Evolutionary conservation across 2,797 vertebrate genomes (phyloP).

Genomic region (Lepus oiostolus): DNA sequence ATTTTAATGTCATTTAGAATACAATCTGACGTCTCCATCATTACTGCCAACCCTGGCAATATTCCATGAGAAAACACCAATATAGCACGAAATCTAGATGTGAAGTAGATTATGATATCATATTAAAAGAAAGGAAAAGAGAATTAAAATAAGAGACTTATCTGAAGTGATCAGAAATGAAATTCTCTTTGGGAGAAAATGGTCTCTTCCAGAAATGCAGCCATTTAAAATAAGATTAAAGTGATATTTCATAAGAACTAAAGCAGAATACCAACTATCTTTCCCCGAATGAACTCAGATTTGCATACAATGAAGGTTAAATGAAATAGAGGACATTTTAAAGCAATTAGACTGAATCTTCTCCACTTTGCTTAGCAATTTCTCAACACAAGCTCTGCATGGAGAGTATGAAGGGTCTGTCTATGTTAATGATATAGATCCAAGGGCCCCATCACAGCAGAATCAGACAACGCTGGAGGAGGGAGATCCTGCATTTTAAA

Average conservation of each 20-base stretch:
- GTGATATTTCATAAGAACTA: slow-evolving; percentile 74
- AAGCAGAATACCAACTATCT: slow-evolving; percentile 67
- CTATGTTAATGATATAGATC: not conserved
- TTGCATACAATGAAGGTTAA: slow-evolving; percentile 65
- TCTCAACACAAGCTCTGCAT: not conserved
- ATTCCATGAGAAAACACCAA: slow-evolving; percentile 53
- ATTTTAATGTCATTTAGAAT: slow-evolving; percentile 83
- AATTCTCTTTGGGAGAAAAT: slow-evolving; percentile 72
- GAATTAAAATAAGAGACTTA: slow-evolving; percentile 76
- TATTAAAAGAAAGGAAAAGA: slow-evolving; percentile 60
- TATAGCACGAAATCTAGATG: slow-evolving; percentile 65
- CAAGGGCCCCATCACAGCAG: not conserved
- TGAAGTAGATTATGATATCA: slow-evolving; percentile 56
- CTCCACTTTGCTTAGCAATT: slow-evolving; percentile 28
- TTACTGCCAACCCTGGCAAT: slow-evolving; percentile 72
- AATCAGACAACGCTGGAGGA: not conserved
- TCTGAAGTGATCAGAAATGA: slow-evolving; percentile 73
- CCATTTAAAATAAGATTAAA: slow-evolving; percentile 70
- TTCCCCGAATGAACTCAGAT: slow-evolving; percentile 65
- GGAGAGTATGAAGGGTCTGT: not conserved
- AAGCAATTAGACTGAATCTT: slow-evolving; percentile 43
- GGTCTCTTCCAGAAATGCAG: slow-evolving; percentile 57
- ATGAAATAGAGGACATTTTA: slow-evolving; percentile 41
- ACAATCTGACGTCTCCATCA: slow-evolving; percentile 74
- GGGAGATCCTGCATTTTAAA: not conserved